Evolutionary conservation across 2,888 invertebrate species (phyloP).

Genomic region (Drosophila subquinaria): DNA sequence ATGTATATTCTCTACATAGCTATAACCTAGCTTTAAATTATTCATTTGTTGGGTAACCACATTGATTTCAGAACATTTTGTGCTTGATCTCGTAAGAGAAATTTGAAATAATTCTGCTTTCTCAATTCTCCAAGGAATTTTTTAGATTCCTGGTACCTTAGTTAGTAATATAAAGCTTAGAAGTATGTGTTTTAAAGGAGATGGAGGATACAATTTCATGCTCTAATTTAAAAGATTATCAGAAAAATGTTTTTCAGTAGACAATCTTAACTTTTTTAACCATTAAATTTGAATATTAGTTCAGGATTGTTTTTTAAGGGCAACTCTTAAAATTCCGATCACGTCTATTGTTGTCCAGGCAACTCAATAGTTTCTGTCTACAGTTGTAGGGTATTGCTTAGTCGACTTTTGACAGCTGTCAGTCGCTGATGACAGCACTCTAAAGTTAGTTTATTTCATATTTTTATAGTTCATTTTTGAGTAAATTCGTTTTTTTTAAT

Average conservation of each 20-base stretch:
- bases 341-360: neutral
- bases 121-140: too few species aligned
- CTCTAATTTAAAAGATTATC: too few species aligned
- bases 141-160: too few species aligned
- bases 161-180: too few species aligned
- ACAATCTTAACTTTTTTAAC: too few species aligned
- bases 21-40: neutral
- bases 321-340: too few species aligned
- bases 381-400: neutral
- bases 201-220: too few species aligned
- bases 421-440: constrained; percentile 16
- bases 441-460: constrained; percentile 18
- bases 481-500: constrained; percentile 33
- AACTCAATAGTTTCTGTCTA: neutral
- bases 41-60: neutral
- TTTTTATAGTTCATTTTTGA: constrained; percentile 13
- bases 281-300: too few species aligned
- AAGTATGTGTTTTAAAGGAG: too few species aligned
- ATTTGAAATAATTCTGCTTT: neutral
- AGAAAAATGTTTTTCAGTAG: too few species aligned
- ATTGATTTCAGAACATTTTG: neutral
- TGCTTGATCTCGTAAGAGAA: neutral
- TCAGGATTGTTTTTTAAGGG: too few species aligned
- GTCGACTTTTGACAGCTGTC: neutral
- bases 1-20: neutral